Evolutionary conservation across 2,888 invertebrate species (phyloP), one percentile per base, ranked within the genome.

Genomic region (Volucella bombylans): DNA sequence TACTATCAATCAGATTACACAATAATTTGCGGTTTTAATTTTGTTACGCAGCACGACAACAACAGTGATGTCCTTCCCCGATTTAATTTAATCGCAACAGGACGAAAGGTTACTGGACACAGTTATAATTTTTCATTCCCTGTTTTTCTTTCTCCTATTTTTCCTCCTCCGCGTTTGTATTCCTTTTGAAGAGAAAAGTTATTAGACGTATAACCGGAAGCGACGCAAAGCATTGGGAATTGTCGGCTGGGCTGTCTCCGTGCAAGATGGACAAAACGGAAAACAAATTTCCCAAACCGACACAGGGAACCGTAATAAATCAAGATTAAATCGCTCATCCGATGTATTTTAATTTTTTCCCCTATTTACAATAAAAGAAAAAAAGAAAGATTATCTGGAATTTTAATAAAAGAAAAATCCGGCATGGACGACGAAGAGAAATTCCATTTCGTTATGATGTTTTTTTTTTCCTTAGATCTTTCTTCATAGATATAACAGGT

Each of bases 141-240:
- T 6, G 31, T 6, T 9, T 57, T 39, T 12, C 14, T 62, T 68
- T 72, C 38, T 38, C 52, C 49, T 54, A 45, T 41, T 50, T 18
- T 55, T 62, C 54, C 55, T 31, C 31, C 31, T 31, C 61, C 67
- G 49, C 43, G 41, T 72, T 82, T 59, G 61, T 71, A 65, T 61
- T 71, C 71, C 65, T 65, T 82, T 72, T 39, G 23, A 72, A 55
- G 55, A 52, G 57, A 43, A 38, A 68, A 68, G 62, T 79, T 82
- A 82, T 82, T 79, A 68, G 82, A 82, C 68, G 82, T 79, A 79
- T 73, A 68, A 79, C 79, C 82, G 79, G 73, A 82, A 82, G 52
- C 68, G 57, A 82, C 79, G 78, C 57, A 64, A 57, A 41, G 43
- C 59, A 45, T 43, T 67, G 65, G 47, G 76, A 68, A 68, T 68